Percentiles rank a stretch among this genome's conserved stretches.
Conservation (phyloP, 2,888 invertebrate genomes). For the Drosophila heteroneura region DNA sequence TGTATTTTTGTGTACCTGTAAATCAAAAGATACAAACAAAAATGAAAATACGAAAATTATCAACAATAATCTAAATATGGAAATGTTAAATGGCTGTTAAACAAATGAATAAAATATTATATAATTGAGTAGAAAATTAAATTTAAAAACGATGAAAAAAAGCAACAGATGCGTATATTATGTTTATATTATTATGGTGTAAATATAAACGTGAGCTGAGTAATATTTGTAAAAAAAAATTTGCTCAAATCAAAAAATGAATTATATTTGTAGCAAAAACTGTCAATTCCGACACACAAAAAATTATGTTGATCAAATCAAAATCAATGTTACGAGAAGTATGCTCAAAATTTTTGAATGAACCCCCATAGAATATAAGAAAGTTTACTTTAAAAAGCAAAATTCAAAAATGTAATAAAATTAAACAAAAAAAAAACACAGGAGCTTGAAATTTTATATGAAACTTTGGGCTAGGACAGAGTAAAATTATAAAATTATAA, state of each 20-base stretch:
- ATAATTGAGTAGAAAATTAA: conserved; percentile 37
- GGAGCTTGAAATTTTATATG: conserved; percentile 73
- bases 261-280: conserved; percentile 43
- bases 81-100: conserved; percentile 74
- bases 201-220: conserved; percentile 34
- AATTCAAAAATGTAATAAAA: conserved; percentile 1
- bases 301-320: conserved; percentile 5
- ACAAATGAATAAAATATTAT: conserved; percentile 23
- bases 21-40: conserved; percentile 28
- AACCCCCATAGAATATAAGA: conserved; percentile 24
- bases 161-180: not conserved
- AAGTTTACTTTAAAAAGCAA: conserved; percentile 52
- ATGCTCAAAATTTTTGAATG: conserved; percentile 30
- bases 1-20: conserved; percentile 73
- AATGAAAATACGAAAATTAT: conserved; percentile 35
- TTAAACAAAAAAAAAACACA: conserved; percentile 24
- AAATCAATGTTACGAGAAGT: conserved; percentile 25
- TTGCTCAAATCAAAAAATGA: conserved; percentile 58
- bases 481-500: conserved; percentile 22
- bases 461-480: conserved; percentile 53
- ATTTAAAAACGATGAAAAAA: conserved; percentile 17
- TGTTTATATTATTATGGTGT: conserved; percentile 23
- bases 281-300: conserved; percentile 64
- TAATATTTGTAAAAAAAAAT: conserved; percentile 44
- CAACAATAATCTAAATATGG: conserved; percentile 61